phyloP scores from a whole-genome alignment of 2,888 invertebrate genomes.

The Plagodis dolabraria region DNA sequence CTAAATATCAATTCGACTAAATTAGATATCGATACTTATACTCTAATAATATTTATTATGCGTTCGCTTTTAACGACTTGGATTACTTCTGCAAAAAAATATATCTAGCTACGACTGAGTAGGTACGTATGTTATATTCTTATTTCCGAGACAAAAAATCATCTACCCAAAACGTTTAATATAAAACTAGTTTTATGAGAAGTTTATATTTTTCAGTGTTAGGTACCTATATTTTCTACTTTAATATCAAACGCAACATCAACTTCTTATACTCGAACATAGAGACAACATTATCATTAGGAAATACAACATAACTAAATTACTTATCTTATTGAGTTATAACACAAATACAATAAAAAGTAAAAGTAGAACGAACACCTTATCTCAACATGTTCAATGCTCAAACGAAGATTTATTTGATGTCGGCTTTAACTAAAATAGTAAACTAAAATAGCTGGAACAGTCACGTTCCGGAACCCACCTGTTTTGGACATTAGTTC shows the following conservation, averaged over 20 bases:
- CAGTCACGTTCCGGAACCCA: conserved; percentile 55
- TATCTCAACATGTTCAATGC: conserved; percentile 68
- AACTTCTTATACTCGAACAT: no score
- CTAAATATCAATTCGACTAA: no score
- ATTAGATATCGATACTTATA: no score
- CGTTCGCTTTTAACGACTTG: no score
- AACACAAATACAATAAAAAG: conserved; percentile 37
- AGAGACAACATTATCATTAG: conserved; percentile 3
- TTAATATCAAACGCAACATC: no score
- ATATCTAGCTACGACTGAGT: no score
- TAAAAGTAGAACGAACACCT: conserved; percentile 54
- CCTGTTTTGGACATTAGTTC: conserved; percentile 66
- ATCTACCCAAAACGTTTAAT: not conserved
- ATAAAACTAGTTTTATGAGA: not conserved
- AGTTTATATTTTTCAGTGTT: conserved; percentile 1
- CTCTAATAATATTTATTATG: no score
- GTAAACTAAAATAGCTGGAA: conserved; percentile 23
- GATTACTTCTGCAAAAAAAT: no score
- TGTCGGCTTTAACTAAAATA: conserved; percentile 14
- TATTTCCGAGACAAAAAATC: no score
- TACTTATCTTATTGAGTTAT: conserved; percentile 26
- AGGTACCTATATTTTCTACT: not conserved
- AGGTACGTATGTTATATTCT: no score
- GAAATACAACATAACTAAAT: conserved; percentile 18
- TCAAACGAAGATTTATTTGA: conserved; percentile 70